Evolutionary conservation across 2,888 invertebrate species (phyloP), one percentile per base, ranked within the genome.

Genomic region (Pseudococcus viburni): DNA sequence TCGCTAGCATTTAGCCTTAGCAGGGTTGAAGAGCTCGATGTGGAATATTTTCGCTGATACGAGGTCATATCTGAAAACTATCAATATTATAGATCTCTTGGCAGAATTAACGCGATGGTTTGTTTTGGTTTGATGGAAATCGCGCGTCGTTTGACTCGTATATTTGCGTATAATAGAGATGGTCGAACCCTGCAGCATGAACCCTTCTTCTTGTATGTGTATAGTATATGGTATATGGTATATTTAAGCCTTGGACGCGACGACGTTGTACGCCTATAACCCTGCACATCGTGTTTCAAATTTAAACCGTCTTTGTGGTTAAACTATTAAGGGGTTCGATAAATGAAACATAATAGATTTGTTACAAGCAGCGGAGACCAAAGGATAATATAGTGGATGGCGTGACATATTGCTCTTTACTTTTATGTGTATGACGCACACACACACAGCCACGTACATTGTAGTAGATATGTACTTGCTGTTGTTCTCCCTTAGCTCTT

Each of bases 311-410:
- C 68, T 68, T 68, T 68, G 68, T 68, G 68, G 68, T 68, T 68
- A 68, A 68, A 68, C 68, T 26, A 68, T 26, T 68, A 68, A 68
- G 68, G 68, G 68, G 68, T 68, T 68, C 68, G 68, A 11, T 68
- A 68, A 68, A 68, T 68, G 68, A 68, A 68, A 68, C 68, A 68
- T 68, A 68, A 68, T 68, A 68, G 68, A 68, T 68, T 68, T 68
- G 68, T 68, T 68, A 68, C 68, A 68, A 68, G 68, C 68, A 26
- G 68, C 26, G 26, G 68, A 68, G 68, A 68, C 68, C 22, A 68
- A 68, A 68, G 68, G 68, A 68, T 68, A 55, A 55, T 55, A 55
- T 55, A 55, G 12, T 12, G 22, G 68, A 22, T 26, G 26, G 68
- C 26, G 68, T 68, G 68, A 68, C 68, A 68, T 68, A 68, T 68